A percentile compares a stretch with the other conserved stretches of the same genome.
Evolutionary conservation across 2,888 invertebrate species (phyloP).

Genomic region (Trachelus tabidus): DNA sequence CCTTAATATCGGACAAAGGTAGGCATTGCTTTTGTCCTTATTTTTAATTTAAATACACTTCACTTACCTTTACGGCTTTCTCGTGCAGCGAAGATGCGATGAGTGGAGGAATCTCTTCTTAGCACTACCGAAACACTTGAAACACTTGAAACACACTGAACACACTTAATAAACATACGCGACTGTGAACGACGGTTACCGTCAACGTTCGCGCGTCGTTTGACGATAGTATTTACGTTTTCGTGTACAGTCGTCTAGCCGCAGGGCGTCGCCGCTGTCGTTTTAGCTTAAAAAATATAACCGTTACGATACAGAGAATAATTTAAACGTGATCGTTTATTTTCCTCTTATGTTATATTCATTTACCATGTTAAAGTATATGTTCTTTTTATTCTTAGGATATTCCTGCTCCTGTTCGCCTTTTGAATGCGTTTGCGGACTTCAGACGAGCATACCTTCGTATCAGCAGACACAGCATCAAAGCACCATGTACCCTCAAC

Average conservation of each 20-base stretch:
- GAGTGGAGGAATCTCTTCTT: not conserved
- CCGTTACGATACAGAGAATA: not conserved
- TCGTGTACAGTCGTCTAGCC: not conserved
- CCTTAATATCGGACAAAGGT: slow-evolving; percentile 77
- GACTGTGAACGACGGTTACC: not conserved
- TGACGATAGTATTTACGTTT: not conserved
- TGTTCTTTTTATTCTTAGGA: slow-evolving; percentile 65
- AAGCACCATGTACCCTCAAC: slow-evolving; percentile 40
- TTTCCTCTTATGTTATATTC: not conserved
- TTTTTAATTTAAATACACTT: not conserved
- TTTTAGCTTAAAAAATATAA: not conserved
- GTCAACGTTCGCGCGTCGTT: not conserved
- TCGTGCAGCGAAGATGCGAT: not conserved
- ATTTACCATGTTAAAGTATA: not conserved
- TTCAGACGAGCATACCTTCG: slow-evolving; percentile 57
- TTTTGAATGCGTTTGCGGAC: slow-evolving; percentile 78
- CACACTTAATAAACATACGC: not conserved
- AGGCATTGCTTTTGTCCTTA: slow-evolving; percentile 34
- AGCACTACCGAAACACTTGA: not conserved
- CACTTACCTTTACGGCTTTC: not conserved
- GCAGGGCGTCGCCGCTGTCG: not conserved
- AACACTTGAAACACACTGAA: not conserved
- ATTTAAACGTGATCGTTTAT: not conserved
- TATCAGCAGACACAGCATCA: slow-evolving; percentile 36
- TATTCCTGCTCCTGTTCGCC: slow-evolving; percentile 79